These are phyloP conservation scores for Microcebus griseorufus DNA, from an alignment of 2,113 vertebrate species.

Conservation along the genomic window DNA sequence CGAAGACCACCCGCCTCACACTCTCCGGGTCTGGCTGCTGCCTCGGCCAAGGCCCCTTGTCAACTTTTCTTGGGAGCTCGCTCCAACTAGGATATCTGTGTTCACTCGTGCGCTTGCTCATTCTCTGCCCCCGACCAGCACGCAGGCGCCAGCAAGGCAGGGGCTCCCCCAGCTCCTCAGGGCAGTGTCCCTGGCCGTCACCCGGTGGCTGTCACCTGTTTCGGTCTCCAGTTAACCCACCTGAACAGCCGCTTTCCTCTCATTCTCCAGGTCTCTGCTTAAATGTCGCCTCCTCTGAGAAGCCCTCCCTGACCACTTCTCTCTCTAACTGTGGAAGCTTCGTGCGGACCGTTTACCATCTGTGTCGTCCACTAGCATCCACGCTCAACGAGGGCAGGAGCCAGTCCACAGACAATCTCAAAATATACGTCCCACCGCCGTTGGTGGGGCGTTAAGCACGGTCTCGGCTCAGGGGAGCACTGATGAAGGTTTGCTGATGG, in stretches of 20 bases:
- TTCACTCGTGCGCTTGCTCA: not conserved
- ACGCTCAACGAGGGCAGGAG: not conserved
- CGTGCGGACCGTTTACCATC: not conserved
- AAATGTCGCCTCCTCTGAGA: not conserved
- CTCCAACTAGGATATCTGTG: not conserved
- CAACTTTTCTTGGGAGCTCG: not conserved
- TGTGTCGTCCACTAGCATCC: fast-evolving
- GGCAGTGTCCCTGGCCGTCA: not conserved
- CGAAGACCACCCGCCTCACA: too few species aligned
- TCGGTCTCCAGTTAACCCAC: too few species aligned
- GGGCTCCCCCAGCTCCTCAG: too few species aligned
- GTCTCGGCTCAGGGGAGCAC: too few species aligned
- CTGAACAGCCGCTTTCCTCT: not conserved
- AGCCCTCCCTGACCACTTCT: not conserved
- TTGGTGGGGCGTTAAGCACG: fast-evolving
- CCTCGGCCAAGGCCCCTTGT: not conserved
- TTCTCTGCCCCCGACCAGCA: not conserved
- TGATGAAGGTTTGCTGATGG: not conserved
- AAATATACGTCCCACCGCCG: fast-evolving
- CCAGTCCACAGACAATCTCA: too few species aligned
- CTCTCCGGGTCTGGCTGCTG: not conserved
- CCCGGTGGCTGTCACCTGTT: too few species aligned
- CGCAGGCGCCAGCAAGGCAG: too few species aligned
- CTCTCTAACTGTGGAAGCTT: not conserved
- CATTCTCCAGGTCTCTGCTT: not conserved